phyloP scores from a whole-genome alignment of 2,113 vertebrate species.

The Pyxicephalus adspersus region DNA sequence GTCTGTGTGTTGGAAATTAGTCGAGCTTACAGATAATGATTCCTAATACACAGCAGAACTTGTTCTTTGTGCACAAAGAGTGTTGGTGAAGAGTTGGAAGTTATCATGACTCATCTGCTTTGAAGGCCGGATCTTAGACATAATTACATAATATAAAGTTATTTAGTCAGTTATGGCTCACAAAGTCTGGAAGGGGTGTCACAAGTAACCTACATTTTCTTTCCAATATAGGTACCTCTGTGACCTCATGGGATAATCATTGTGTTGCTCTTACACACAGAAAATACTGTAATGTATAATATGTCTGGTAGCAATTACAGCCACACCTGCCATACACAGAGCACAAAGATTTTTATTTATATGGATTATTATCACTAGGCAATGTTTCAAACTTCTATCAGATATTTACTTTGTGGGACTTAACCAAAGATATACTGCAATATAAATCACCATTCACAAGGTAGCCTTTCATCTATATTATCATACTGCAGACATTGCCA shows the following conservation, averaged over 20 bases:
- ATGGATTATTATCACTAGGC: slow-evolving; percentile 16
- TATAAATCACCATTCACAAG: background rate
- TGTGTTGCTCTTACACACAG: background rate
- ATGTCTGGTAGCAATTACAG: background rate
- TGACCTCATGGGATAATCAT: background rate
- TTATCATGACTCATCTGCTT: too few relatives aligned
- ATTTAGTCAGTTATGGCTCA: background rate
- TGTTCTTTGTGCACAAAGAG: too few relatives aligned
- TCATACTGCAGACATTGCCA: background rate
- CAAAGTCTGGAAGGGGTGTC: slow-evolving; percentile 14
- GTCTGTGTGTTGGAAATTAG: too few relatives aligned
- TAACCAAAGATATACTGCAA: slow-evolving; percentile 8
- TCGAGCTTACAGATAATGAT: too few relatives aligned
- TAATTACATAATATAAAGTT: too few relatives aligned
- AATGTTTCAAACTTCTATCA: background rate
- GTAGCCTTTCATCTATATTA: background rate
- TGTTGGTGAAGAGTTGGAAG: too few relatives aligned
- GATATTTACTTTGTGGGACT: slow-evolving; percentile 29
- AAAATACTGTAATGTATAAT: background rate
- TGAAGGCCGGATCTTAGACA: too few relatives aligned
- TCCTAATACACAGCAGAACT: too few relatives aligned
- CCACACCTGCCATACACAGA: slow-evolving; percentile 9
- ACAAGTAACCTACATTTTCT: background rate
- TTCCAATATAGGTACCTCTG: too few relatives aligned
- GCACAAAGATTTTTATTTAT: slow-evolving; percentile 13